Evolutionary conservation across 2,888 invertebrate species (phyloP).

Genomic region (Neoitamus cyanurus): DNA sequence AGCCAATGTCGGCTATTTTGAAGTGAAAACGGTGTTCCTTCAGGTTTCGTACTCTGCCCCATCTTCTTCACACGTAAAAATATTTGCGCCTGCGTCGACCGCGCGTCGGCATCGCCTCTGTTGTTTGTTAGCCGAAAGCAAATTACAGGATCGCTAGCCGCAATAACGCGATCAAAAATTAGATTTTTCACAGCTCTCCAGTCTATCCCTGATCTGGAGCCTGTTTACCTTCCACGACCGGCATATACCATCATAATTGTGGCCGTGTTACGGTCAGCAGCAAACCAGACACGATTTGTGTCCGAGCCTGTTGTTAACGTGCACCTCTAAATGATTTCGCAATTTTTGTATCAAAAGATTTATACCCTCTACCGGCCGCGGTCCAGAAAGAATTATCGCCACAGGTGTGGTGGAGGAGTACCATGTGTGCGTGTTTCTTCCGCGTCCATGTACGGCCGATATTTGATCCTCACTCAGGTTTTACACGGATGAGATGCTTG

Average conservation of each 20-base stretch:
- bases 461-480: background rate
- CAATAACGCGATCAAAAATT: constrained; percentile 54
- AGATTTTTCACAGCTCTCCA: constrained; percentile 53
- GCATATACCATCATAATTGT: background rate
- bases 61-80: constrained; percentile 41
- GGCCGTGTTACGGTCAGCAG: constrained; percentile 5
- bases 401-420: background rate
- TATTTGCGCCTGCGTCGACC: background rate
- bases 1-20: constrained; percentile 36
- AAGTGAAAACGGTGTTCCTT: constrained; percentile 37
- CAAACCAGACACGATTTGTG: constrained; percentile 35
- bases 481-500: background rate
- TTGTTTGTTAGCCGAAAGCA: constrained; percentile 48
- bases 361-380: constrained; percentile 17
- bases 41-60: constrained; percentile 1
- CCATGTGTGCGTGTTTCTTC: background rate
- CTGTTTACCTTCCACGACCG: constrained; percentile 37
- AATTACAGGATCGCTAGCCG: constrained; percentile 54
- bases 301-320: constrained; percentile 40
- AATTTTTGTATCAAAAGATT: constrained; percentile 45
- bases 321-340: constrained; percentile 45
- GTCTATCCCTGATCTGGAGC: background rate
- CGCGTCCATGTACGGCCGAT: background rate
- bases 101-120: constrained; percentile 43
- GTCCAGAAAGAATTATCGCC: background rate